Base-by-base conservation (phyloP, 2,797 vertebrate genomes). In the Ctenochaetus hawaiiensis region DNA sequence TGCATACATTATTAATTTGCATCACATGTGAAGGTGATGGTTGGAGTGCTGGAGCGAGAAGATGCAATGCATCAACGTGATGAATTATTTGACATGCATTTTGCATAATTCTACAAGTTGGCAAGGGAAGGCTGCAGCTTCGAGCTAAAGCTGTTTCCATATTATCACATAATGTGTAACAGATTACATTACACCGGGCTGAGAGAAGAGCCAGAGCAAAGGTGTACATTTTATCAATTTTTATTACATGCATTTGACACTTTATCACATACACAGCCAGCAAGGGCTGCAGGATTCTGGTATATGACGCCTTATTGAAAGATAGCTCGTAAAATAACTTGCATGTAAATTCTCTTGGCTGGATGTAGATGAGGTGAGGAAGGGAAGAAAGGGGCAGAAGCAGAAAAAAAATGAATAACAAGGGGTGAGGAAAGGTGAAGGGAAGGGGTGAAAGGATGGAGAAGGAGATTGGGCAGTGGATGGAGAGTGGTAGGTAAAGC, bases 61-160 rank as follows among this genome's bases (percentile, higher is more conserved):
- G 80, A 78, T 71, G 84, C 66, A 75, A 82, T 86, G 77, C 69
- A 81, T 85, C 80, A 82, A 81, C 51, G 52, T 64, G 75, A 86
- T 87, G 66, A 89, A 89, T 88, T 83, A 87, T 89, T 88, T 77
- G 75, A 89, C 78, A 64, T 67, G 71, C 22, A 16, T 72, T 90
- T 87, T 92, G 73, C 84, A 89, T 90, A 89, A 85, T 77, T 69
- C 67, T 75, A 65, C 76, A 78, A n/a, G 80, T 66, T 74, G 81
- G 72, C 60, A 59, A 57, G 67, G 30, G 72, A 75, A 72, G 58
- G 85, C 69, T 78, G 75, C 60, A 80, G 84, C 82, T 83, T 69
- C 48, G 65, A 87, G 89, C 72, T 58, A 80, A 57, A 82, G 67
- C 82, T 85, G 76, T 81, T 84, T 84, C 57, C 76, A 75, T 78